These are phyloP conservation scores for Muntiacus reevesi DNA, from an alignment of 2,113 vertebrate species.

Conservation along the genomic window DNA sequence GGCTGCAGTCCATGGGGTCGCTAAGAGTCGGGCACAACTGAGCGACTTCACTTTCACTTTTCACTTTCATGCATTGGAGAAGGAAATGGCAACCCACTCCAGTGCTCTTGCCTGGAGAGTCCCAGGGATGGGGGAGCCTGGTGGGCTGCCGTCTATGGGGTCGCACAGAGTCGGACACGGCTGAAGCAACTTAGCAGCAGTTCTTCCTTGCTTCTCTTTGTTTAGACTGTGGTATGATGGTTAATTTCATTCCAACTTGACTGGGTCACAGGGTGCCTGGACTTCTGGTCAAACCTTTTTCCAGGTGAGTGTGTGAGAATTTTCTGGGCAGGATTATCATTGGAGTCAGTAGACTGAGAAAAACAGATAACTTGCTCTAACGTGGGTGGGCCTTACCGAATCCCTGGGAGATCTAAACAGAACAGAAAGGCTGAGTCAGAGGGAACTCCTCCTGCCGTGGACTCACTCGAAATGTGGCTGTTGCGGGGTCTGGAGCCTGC, in stretches of 20 bases:
- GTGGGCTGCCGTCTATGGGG: too few relatives aligned
- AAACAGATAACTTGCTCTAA: neutral
- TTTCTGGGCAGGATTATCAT: neutral
- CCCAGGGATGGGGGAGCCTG: too few relatives aligned
- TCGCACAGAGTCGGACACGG: too few relatives aligned
- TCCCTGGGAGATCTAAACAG: neutral
- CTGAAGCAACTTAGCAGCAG: too few relatives aligned
- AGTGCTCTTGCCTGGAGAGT: too few relatives aligned
- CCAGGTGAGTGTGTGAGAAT: neutral
- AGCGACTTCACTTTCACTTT: too few relatives aligned
- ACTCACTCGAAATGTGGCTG: neutral
- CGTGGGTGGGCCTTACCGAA: neutral
- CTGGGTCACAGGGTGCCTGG: neutral
- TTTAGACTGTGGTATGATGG: neutral
- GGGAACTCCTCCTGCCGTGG: fast-evolving
- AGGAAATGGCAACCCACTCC: too few relatives aligned
- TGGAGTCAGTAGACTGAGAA: fast-evolving
- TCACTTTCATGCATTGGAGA: too few relatives aligned
- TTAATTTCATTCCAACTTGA: neutral
- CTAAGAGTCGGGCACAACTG: too few relatives aligned
- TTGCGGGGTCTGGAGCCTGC: neutral
- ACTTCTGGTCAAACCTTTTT: neutral
- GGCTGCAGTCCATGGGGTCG: too few relatives aligned
- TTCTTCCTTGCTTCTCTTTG: neutral
- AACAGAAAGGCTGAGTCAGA: neutral